These are phyloP conservation scores for Scolopax mira DNA, from an alignment of 2,113 vertebrate genomes.

Conservation along the genomic window DNA sequence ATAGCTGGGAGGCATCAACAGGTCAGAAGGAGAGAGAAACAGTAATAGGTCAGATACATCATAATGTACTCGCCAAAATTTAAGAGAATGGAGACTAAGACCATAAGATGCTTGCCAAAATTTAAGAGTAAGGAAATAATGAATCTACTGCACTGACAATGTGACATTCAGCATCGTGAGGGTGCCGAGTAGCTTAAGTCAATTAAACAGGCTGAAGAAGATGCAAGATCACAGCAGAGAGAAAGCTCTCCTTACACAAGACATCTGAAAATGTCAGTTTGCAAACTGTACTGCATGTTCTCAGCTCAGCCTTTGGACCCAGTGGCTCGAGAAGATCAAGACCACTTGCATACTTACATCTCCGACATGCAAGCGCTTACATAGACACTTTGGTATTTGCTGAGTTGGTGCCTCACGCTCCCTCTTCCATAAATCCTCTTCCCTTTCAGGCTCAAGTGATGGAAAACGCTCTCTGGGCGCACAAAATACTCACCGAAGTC, in stretches of 20 bases:
- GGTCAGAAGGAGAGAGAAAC: background rate
- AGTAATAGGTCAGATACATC: background rate
- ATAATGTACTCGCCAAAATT: background rate
- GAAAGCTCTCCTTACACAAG: background rate
- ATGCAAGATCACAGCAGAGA: background rate
- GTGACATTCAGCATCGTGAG: background rate
- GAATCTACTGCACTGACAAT: background rate
- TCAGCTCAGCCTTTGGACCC: background rate
- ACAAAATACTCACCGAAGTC: background rate
- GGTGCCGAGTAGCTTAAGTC: background rate
- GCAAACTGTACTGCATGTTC: background rate
- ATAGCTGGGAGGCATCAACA: background rate
- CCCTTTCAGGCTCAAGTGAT: background rate
- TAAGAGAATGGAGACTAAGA: background rate
- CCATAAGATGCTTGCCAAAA: background rate
- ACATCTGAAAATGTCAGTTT: background rate
- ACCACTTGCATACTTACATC: background rate
- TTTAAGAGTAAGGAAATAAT: background rate
- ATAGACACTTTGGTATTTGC: constrained; percentile 1
- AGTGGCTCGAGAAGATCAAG: background rate
- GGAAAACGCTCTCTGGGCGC: background rate
- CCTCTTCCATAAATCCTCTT: constrained; percentile 26
- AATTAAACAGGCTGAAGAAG: background rate
- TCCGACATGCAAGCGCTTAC: background rate
- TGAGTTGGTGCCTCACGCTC: background rate